These are phyloP conservation scores for Glomeris marginata DNA, from an alignment of 2,888 invertebrate species.

Conservation along the genomic window DNA sequence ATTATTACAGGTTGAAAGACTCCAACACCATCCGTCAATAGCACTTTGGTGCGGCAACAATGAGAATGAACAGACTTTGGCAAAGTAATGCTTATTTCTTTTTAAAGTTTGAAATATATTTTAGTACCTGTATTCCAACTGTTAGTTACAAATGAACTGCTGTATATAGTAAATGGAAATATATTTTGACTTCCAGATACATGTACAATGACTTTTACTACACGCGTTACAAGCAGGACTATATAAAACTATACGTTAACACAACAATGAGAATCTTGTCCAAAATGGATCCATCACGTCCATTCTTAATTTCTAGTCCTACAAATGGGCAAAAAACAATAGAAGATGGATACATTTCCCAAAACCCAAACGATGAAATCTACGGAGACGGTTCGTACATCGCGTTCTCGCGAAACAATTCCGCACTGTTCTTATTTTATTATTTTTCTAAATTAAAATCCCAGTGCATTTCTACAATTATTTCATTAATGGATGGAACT, in stretches of 20 bases:
- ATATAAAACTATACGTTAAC: slow-evolving; percentile 63
- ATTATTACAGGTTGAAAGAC: slow-evolving; percentile 37
- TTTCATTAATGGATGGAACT: slow-evolving; percentile 56
- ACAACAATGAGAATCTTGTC: slow-evolving; percentile 51
- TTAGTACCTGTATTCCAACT: slow-evolving; percentile 17
- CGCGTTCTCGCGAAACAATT: background rate
- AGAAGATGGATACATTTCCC: slow-evolving; percentile 57
- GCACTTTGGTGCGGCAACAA: slow-evolving; percentile 53
- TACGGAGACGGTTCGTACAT: slow-evolving; percentile 64
- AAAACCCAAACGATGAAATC: slow-evolving; percentile 55
- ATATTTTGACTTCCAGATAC: too few relatives aligned
- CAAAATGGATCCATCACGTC: slow-evolving; percentile 44
- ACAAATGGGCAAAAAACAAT: slow-evolving; percentile 64
- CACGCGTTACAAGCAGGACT: slow-evolving; percentile 52
- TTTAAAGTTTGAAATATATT: too few relatives aligned
- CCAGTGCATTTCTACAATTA: slow-evolving; percentile 35
- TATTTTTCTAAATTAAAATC: slow-evolving; percentile 6
- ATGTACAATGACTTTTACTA: slow-evolving; percentile 31
- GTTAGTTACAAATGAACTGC: background rate
- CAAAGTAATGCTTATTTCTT: slow-evolving; percentile 26
- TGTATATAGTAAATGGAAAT: slow-evolving; percentile 39
- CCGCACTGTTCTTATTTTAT: background rate
- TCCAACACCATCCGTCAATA: slow-evolving; percentile 75
- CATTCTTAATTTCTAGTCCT: slow-evolving; percentile 77
- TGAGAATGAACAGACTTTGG: slow-evolving; percentile 30